Evolutionary conservation across 1,140 invertebrate species (phyloP), one percentile per base, ranked within the genome.

Genomic region (Anagrus nilaparvatae): DNA sequence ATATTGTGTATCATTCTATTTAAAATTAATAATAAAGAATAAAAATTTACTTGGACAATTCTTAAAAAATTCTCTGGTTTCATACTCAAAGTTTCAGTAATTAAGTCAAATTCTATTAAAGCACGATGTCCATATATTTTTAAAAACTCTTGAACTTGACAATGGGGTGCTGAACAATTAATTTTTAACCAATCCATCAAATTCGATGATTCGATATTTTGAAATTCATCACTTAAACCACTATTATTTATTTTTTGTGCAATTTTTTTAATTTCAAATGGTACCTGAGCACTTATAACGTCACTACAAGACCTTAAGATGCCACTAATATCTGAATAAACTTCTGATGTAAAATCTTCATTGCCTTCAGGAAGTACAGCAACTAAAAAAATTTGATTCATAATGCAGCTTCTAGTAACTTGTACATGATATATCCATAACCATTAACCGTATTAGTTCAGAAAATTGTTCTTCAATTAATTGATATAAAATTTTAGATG

Each of bases 91-190:
- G 82, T 76, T 45, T 77, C 73, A 3, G 73, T 70, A 3, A 58
- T 55, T 2, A 85, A 54, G 52, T 87, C 84, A 51, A 85, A 73
- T 79, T 90, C 87, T 61, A 77, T 75, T 20, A 83, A 64, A 48
- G 76, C 74, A 47, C 85, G 71, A 59, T 88, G 81, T 2, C 84
- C 85, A 54, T 87, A 81, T 45, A 70, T 64, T n/a, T 73, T 48
- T n/a, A 87, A 59, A 54, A 89, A 85, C 4, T 61, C 47, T 3
- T 67, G 48, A 19, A 82, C 72, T 31, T 72, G 55, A 12, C 58
- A 43, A 30, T 72, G 62, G 4, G 74, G 61, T 40, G 65, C 44
- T 4, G 72, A 67, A 25, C 67, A 67, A 53, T 79, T 69, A 1
- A 52, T 52, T 48, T 72, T 54, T 2, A 86, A 54, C 78, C 78